These are phyloP conservation scores for Eulemur coronatus DNA, from an alignment of 2,797 vertebrate genomes.

Conservation along the genomic window DNA sequence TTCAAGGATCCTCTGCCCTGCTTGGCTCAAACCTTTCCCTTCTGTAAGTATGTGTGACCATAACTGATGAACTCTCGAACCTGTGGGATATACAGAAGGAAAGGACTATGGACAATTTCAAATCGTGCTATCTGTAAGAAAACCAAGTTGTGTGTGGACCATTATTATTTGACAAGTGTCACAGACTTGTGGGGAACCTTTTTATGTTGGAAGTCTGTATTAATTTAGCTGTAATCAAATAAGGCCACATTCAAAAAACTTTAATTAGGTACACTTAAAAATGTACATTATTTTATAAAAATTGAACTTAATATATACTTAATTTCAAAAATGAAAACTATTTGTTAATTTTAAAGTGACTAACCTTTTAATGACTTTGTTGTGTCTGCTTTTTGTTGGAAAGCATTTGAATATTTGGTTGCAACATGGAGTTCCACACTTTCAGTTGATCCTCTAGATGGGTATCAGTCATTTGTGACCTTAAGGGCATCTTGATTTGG, in stretches of 20 bases:
- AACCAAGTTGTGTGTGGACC: neutral
- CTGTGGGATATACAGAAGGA: neutral
- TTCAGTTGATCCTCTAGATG: neutral
- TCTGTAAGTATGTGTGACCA: neutral
- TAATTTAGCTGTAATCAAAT: neutral
- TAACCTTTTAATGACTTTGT: neutral
- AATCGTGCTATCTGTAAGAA: conserved; percentile 17
- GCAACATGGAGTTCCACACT: neutral
- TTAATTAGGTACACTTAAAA: neutral
- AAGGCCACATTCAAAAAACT: neutral
- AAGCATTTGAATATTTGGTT: neutral
- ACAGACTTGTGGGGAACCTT: neutral
- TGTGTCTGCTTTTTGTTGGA: neutral
- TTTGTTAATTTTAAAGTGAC: neutral
- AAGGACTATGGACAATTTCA: conserved; percentile 8
- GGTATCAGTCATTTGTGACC: neutral
- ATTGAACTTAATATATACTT: neutral
- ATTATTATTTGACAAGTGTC: conserved; percentile 17
- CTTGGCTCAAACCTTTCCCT: neutral
- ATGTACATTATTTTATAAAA: neutral
- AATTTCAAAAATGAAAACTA: neutral
- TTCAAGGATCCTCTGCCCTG: neutral
- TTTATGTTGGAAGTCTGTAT: neutral
- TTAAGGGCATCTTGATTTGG: no score
- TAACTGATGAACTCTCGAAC: conserved; percentile 18